A percentile compares a stretch with the other conserved stretches of the same genome.
phyloP scores from a whole-genome alignment of 2,113 vertebrate species.

The Grammomys surdaster region DNA sequence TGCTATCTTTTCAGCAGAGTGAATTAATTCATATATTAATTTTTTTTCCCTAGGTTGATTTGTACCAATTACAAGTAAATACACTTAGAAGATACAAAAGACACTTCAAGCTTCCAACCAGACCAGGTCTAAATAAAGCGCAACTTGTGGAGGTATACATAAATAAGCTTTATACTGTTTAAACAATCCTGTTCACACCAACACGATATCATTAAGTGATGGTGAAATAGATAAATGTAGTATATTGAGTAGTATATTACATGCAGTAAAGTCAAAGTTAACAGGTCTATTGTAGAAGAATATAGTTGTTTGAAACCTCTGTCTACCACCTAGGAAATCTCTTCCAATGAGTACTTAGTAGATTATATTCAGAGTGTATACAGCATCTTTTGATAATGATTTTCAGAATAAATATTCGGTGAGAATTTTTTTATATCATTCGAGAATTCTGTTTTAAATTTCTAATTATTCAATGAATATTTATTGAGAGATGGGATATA shows the following conservation, averaged over 20 bases:
- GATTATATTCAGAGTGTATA: slow-evolving; percentile 5
- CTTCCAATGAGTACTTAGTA: slow-evolving; percentile 19
- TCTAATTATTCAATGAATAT: slow-evolving; percentile 1
- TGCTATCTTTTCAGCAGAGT: slow-evolving; percentile 6
- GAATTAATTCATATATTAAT: slow-evolving; percentile 64
- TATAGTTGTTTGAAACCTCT: slow-evolving; percentile 39
- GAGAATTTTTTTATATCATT: slow-evolving; percentile 10
- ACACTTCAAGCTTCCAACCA: slow-evolving; percentile 92
- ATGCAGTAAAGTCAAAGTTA: slow-evolving; percentile 39
- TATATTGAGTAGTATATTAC: neutral
- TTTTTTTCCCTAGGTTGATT: slow-evolving; percentile 89
- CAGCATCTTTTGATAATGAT: neutral
- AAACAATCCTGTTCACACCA: slow-evolving; percentile 41
- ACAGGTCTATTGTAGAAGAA: slow-evolving; percentile 42
- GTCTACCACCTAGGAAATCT: slow-evolving; percentile 41
- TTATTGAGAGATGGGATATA: slow-evolving; percentile 46
- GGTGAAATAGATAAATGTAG: slow-evolving; percentile 39
- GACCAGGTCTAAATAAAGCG: slow-evolving; percentile 93
- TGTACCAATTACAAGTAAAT: slow-evolving; percentile 93
- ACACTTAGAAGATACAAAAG: slow-evolving; percentile 92
- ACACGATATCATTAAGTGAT: slow-evolving; percentile 34
- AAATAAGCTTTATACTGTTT: slow-evolving; percentile 72
- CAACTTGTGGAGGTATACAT: slow-evolving; percentile 91
- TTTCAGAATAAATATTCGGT: slow-evolving; percentile 27
- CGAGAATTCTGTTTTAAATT: slow-evolving; percentile 58